These are phyloP conservation scores for Scaptodrosophila latifasciaeformis DNA, from an alignment of 2,888 invertebrate species.

Conservation along the genomic window DNA sequence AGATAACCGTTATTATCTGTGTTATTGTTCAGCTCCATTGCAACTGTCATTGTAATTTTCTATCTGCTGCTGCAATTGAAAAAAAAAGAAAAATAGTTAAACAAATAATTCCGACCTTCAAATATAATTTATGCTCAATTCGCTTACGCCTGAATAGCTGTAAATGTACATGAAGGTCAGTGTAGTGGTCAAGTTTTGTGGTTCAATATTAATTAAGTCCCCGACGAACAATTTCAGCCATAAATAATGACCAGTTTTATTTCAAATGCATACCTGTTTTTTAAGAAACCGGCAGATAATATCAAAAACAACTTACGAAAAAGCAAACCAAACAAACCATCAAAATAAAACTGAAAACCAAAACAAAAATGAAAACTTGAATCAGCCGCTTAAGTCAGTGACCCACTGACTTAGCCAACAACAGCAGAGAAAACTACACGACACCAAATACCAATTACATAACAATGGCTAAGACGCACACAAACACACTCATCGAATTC, in stretches of 20 bases:
- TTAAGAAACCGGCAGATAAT: background rate
- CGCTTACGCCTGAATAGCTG: constrained; percentile 4
- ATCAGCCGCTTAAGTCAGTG: constrained; percentile 52
- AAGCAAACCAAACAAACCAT: constrained; percentile 6
- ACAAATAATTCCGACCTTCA: constrained; percentile 26
- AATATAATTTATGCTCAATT: constrained; percentile 4
- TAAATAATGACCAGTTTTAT: background rate
- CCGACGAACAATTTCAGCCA: background rate
- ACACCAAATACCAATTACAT: constrained; percentile 36
- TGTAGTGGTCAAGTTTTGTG: constrained; percentile 54
- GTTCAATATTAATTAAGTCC: constrained; percentile 35
- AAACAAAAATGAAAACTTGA: too few relatives aligned
- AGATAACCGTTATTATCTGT: constrained; percentile 43
- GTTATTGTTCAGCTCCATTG: constrained; percentile 22
- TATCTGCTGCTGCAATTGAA: constrained; percentile 27
- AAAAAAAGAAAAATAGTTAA: constrained; percentile 32
- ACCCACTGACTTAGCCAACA: constrained; percentile 54
- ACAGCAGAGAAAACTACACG: background rate
- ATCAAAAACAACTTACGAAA: background rate
- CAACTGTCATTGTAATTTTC: constrained; percentile 9
- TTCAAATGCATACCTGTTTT: background rate
- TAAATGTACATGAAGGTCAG: constrained; percentile 36
- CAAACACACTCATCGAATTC: constrained; percentile 11
- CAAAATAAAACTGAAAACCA: constrained; percentile 1
- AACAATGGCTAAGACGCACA: constrained; percentile 26